Base-by-base conservation (phyloP, 2,888 invertebrate genomes). In the Globia sparganii region DNA sequence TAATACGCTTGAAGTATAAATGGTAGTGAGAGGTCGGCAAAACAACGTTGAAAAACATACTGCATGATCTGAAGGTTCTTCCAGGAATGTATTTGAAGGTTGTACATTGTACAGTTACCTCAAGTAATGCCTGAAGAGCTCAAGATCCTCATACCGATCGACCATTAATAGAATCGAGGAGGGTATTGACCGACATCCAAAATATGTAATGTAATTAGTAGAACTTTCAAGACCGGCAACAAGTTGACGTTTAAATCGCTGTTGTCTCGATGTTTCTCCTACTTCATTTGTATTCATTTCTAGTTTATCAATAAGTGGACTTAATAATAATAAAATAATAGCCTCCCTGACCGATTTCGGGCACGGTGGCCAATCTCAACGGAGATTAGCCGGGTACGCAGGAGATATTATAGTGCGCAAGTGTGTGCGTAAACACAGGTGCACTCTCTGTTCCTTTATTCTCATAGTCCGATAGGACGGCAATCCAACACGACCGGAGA, bases 241-340 rank as follows among this genome's bases (percentile, higher is more conserved):
- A 61, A 34, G 34, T 34, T 11, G 18, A n/a, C n/a, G 0, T 53
- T 6, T 58, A 34, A 34, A 61, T n/a, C 4, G n/a, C 25, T n/a
- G n/a, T 53, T 53, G 53, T 11, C 5, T 61, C 34, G 5, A 34
- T 34, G 2, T 11, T 34, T 34, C n/a, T 31, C 21, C 9, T 61
- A 34, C 13, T 21, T 34, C 9, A 21, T 61, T 61, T 34, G 9
- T 9, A 21, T 61, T 34, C 0, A 34, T 25, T 34, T 34, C 59
- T 34, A 34, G 61, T 61, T 53, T 11, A 34, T 13, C 0, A 13
- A n/a, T 43, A 28, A 59, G 8, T 21, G 5, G 15, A 91, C 97
- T 97, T 91, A 99, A n/a, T n/a, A n/a, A n/a, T n/a, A n/a, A n/a
- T n/a, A n/a, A n/a, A n/a, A n/a, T n/a, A n/a, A n/a, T n/a, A n/a